Base-by-base conservation (phyloP, 2,797 vertebrate genomes). In the Tenualosa thibaudeaui region DNA sequence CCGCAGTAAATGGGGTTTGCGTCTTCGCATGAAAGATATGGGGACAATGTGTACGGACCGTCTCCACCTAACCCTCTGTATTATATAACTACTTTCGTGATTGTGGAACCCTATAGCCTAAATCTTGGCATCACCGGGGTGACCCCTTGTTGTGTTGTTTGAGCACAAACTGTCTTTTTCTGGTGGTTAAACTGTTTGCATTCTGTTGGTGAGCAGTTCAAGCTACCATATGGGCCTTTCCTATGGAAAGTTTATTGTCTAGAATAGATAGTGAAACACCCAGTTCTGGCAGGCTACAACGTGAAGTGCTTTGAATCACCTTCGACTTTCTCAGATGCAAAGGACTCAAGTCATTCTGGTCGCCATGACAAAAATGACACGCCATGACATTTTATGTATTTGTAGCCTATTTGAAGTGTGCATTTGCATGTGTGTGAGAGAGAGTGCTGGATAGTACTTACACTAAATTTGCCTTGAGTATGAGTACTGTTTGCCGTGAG, bases 31-130 rank as follows among this genome's bases (percentile, higher is more conserved):
- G 40, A 43, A 40, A 78, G 40, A 78, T 78, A 78, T 43, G 71
- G 40, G 71, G 71, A 78, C 71, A 78, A 78, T 78, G 37, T 78
- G 71, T 78, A 46, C 71, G 71, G 71, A 78, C 40, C 15, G 37
- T 78, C 71, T 78, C 71, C 2, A 17, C 19, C 46, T 40, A 78
- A 78, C 71, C 40, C 19, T 8, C 17, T 6, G 71, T 22, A 46
- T 78, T 46, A 78, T 78, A 78, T 78, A 78, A 78, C 5, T 75
- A 46, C 15, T 78, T 78, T 78, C 37, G 22, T 6, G 71, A 78
- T 9, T 78, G 68, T 75, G 71, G 71, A 46, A 78, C 37, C 71
- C 37, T 46, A 78, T 78, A 22, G 40, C 37, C 43, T 43, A 43
- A 46, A 19, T 46, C 40, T 43, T 40, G 71, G 17, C 71, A 78